Evolutionary conservation across 2,888 invertebrate species (phyloP), one percentile per base, ranked within the genome.

Genomic region (Chloromyia formosa): DNA sequence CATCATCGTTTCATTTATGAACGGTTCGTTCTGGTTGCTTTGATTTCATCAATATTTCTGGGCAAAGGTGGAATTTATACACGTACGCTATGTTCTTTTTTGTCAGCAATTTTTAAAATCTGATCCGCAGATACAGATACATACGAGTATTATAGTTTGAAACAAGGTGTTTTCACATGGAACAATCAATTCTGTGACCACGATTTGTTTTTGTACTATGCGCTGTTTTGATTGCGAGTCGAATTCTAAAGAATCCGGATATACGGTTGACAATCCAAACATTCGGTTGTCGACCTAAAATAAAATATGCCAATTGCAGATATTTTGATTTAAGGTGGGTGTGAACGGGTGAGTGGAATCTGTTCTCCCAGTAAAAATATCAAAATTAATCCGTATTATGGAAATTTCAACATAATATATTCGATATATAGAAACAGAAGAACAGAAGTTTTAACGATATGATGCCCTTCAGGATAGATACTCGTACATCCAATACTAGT

Each of bases 231-330:
- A 56, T 56, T 56, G 9, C 10, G 7, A 5, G 56, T 53, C 53
- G 53, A n/a, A n/a, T 61, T 68, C 49, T 27, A 22, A 22, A 54
- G 66, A 60, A 53, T 14, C 74, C 75, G 75, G 76, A 76, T 69
- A 73, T 76, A 76, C 76, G 76, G 75, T 75, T 72, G 71, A 22
- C 75, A 75, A 75, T 76, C 76, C 42, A 72, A 58, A 35, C 56
- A 58, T 62, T 76, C 75, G 76, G 76, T 76, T 76, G 73, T 76
- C 75, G 76, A 76, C 76, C 76, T 66, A 74, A 22, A 45, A 58
- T 49, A 60, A 20, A 23, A 42, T 22, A 49, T 62, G 27, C n/a
- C 62, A 62, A 14, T 27, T n/a, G 27, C 12, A 12, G 35, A 16
- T 9, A 40, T 27, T 12, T 10, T 3, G 1, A 35, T 16, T 62